Conservation (phyloP, 2,797 vertebrate genomes). For the Somateria mollissima region DNA sequence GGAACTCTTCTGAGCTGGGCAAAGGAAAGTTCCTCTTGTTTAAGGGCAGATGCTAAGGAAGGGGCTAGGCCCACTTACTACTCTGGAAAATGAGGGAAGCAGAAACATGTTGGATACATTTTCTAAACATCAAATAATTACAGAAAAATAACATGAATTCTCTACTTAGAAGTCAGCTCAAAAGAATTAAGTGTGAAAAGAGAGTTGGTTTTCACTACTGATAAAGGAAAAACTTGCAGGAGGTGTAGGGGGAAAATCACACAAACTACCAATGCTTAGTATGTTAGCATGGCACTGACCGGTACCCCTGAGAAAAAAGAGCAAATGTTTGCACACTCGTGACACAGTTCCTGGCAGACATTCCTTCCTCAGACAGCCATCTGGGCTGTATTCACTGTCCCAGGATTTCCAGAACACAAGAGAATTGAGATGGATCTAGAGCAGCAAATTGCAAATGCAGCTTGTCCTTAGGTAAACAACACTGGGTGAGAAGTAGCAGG, state of each 20-base stretch:
- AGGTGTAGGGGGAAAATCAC: not conserved
- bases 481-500: not conserved
- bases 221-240: not conserved
- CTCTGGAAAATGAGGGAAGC: not conserved
- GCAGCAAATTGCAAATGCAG: not conserved
- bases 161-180: not conserved
- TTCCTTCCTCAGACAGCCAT: not conserved
- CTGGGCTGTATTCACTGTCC: not conserved
- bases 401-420: not conserved
- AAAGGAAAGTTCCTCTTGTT: not conserved
- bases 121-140: not conserved
- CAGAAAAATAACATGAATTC: not conserved
- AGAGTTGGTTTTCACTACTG: not conserved
- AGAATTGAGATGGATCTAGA: not conserved
- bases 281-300: not conserved
- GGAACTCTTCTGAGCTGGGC: not conserved
- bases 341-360: conserved; percentile 10
- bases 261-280: not conserved
- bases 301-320: conserved; percentile 16
- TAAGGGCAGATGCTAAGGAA: not conserved
- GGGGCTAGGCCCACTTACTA: not conserved
- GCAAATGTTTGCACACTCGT: conserved; percentile 9
- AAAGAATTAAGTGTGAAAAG: not conserved
- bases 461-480: not conserved
- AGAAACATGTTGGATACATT: not conserved